Evolutionary conservation across 1,140 invertebrate species (phyloP), one percentile per base, ranked within the genome.

Genomic region (Leucophenga varia): DNA sequence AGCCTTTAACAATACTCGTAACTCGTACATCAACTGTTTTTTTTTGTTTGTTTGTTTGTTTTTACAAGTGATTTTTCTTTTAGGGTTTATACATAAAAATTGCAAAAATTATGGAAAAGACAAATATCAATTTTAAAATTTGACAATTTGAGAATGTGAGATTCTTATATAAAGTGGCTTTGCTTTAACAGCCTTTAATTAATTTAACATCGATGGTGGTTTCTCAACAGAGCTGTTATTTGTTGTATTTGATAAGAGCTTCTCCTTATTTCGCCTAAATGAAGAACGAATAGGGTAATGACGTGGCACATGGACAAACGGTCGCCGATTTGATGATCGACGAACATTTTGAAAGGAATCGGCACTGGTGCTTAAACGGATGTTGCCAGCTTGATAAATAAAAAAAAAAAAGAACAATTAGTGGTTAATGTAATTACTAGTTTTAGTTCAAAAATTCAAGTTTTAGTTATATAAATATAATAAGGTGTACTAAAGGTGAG

Each of bases 211-310:
- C n/a, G n/a, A n/a, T n/a, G n/a, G n/a, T 21, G 40, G 10, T 14
- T 28, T 42, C 20, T 22, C 13, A 13, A 22, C 18, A 19, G 18
- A 22, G 25, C n/a, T 22, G 25, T 22, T 42, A 28, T 42, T 28
- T 30, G 40, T 30, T 43, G 5, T 5, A 12, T 34, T 7, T 32
- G 9, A 3, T n/a, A 70, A 57, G 34, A 71, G 65, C 51, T 86
- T 86, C 56, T 86, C 84, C 68, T 86, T 88, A 64, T 87, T 84
- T 17, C 86, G 77, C 18, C 83, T 80, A 43, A 85, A 82, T 7
- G 84, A 86, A 8, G 84, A 83, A 17, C 86, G 79, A 45, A 86
- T 79, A 4, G 86, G 71, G 56, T 82, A 78, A 19, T 82, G 79
- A 2, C 84, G 82, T 59, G 86, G 86, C 51, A 86, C 84, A 55